Base-by-base conservation (phyloP, 2,888 invertebrate genomes). In the Drosophila yooni region DNA sequence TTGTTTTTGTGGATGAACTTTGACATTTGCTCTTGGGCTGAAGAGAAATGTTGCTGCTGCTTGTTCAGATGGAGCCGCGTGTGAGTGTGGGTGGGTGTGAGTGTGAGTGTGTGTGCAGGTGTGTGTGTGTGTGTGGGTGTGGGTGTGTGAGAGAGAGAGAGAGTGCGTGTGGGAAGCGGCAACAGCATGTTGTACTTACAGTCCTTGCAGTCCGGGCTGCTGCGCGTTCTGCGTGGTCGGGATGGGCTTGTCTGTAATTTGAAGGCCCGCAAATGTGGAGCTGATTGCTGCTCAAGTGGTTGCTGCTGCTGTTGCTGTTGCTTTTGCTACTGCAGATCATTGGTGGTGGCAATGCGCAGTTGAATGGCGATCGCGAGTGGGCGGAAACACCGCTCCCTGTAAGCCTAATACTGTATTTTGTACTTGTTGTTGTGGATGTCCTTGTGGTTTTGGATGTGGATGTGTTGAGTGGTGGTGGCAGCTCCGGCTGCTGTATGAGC, bases 351-450 rank as follows among this genome's bases (percentile, higher is more conserved):
- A 34, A 66, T 31, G 43, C 36, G 64, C 92, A 92, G 60, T 89
- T 92, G 72, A 85, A 92, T 0, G 92, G 92, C 88, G 71, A 31
- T 83, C 54, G 0, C 70, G 58, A 2, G 58, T 29, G 10, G 65
- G 58, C 21, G 67, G 40, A 73, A 57, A 1, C 21, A 21, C 21
- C 21, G 21, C 21, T 21, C 21, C 21, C 21, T 21, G 21, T 21
- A 21, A 21, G n/a, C 70, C 61, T 70, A 89, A 82, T 74, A 87
- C 89, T 77, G 84, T 59, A 51, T 74, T 81, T 74, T 85, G 88
- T 66, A 73, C 60, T 6, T 70, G 76, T n/a, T 74, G 83, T 34
- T 70, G 79, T 1, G 62, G 69, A 25, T 67, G 81, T 31, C 27
- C 54, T 25, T 58, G 54, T 10, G 48, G 34, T n/a, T 57, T 38